Conservation (phyloP, 2,797 vertebrate genomes). For the Cyclura pinguis region DNA sequence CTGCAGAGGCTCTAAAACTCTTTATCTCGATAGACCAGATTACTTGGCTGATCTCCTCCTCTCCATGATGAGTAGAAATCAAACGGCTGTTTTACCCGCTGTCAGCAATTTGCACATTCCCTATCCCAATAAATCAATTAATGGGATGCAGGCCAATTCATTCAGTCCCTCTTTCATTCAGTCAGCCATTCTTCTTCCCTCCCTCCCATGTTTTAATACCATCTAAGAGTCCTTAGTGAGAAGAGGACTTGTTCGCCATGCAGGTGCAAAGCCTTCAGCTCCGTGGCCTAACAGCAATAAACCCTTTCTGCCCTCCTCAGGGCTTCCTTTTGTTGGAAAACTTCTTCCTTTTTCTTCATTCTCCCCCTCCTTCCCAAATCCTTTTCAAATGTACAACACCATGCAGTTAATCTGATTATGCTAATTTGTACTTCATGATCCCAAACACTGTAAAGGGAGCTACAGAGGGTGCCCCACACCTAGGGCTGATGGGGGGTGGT, state of each 20-base stretch:
- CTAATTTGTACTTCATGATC: conserved; percentile 98
- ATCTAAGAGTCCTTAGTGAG: conserved; percentile 84
- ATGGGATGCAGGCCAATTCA: conserved; percentile 82
- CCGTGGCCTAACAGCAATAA: conserved; percentile 74
- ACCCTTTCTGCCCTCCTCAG: conserved; percentile 68
- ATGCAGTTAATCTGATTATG: conserved; percentile 97
- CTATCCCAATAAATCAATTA: conserved; percentile 92
- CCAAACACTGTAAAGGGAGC: conserved; percentile 87
- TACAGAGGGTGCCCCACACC: conserved; percentile 72
- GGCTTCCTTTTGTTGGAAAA: conserved; percentile 90
- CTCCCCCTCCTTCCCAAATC: conserved; percentile 57
- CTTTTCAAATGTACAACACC: conserved; percentile 86
- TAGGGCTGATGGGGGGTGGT: conserved; percentile 50
- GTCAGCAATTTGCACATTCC: conserved; percentile 86
- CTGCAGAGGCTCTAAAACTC: conserved; percentile 89
- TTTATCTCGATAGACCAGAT: conserved; percentile 92
- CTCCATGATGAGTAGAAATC: conserved; percentile 85
- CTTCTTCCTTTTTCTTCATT: conserved; percentile 78
- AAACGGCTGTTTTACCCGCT: conserved; percentile 86
- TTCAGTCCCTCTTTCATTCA: conserved; percentile 54
- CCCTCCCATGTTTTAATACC: conserved; percentile 83
- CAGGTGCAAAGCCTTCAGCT: conserved; percentile 88
- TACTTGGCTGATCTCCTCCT: conserved; percentile 85
- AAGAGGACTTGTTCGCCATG: conserved; percentile 80
- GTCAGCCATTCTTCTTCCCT: conserved; percentile 77